phyloP scores from a whole-genome alignment of 2,113 vertebrate species.

The Antechinus flavipes region DNA sequence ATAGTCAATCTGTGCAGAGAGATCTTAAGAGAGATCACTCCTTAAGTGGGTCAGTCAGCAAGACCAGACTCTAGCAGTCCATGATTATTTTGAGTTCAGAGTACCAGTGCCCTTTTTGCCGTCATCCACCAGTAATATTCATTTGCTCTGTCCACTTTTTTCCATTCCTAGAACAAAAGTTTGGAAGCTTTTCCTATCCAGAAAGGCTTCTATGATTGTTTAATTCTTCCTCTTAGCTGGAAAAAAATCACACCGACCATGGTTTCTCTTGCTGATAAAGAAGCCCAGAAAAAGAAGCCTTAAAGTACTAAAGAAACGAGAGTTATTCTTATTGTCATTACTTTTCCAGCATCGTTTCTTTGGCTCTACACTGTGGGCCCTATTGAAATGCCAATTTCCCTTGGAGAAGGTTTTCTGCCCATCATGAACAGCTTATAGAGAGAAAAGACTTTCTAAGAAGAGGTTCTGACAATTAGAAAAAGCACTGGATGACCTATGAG shows the following conservation, averaged over 20 bases:
- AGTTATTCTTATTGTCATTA: not conserved
- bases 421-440: not conserved
- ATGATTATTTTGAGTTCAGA: not conserved
- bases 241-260: not conserved
- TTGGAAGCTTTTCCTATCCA: not conserved
- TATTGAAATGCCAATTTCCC: not conserved
- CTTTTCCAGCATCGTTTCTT: not conserved
- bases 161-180: not conserved
- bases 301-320: not conserved
- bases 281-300: not conserved
- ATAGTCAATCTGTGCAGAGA: not conserved
- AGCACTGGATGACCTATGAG: not conserved
- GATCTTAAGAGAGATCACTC: not conserved
- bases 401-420: not conserved
- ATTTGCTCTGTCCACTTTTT: not conserved
- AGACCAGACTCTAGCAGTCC: not conserved
- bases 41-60: not conserved
- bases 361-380: fast-evolving
- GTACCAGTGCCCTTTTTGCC: not conserved
- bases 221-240: not conserved
- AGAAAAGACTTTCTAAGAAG: not conserved
- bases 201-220: not conserved
- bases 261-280: not conserved
- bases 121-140: not conserved
- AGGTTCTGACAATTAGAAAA: not conserved